phyloP scores from a whole-genome alignment of 2,797 vertebrate species.

The Enteromius unitaeniatus region DNA sequence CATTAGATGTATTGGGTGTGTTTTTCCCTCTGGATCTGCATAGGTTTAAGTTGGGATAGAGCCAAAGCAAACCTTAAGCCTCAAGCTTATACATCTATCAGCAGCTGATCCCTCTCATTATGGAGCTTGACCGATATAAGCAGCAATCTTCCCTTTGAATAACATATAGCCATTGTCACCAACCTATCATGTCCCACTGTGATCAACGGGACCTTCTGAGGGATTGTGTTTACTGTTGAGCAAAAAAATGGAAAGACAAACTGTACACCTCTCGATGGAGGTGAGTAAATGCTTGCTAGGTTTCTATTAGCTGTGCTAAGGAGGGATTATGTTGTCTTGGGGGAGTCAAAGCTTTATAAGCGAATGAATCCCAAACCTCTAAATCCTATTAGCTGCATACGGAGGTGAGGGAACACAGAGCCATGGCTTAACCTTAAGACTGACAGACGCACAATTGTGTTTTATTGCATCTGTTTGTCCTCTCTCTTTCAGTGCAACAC shows the following conservation, averaged over 20 bases:
- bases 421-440: slow-evolving; percentile 48
- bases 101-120: slow-evolving; percentile 9
- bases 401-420: slow-evolving; percentile 40
- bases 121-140: background rate
- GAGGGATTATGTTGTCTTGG: slow-evolving; percentile 50
- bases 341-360: slow-evolving; percentile 47
- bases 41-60: slow-evolving; percentile 13
- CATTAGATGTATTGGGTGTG: background rate
- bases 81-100: slow-evolving; percentile 31
- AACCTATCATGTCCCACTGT: background rate
- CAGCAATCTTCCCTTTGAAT: background rate
- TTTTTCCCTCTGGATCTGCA: background rate
- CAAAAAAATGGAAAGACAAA: slow-evolving; percentile 16
- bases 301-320: slow-evolving; percentile 50
- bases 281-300: slow-evolving; percentile 38
- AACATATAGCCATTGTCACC: background rate
- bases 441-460: slow-evolving; percentile 47
- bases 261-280: slow-evolving; percentile 18
- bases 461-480: slow-evolving; percentile 51
- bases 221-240: slow-evolving; percentile 12
- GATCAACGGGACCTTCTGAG: background rate
- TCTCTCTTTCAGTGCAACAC: background rate
- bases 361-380: slow-evolving; percentile 50
- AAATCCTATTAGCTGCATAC: slow-evolving; percentile 44
- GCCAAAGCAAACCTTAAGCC: slow-evolving; percentile 13